Conservation (phyloP, 2,888 invertebrate species). For the Drepana falcataria region DNA sequence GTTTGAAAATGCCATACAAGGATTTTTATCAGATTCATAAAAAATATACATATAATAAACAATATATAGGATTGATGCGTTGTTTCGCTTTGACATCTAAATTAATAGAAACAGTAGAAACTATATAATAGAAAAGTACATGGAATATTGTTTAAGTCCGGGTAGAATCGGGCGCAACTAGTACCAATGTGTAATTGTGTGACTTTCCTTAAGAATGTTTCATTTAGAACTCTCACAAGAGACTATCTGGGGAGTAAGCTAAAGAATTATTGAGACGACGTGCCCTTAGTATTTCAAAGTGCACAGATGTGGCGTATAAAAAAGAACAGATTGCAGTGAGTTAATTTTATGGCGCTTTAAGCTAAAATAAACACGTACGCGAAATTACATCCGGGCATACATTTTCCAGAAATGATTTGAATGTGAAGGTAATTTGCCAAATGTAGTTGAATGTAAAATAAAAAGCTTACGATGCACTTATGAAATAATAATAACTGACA, state of each 20-base stretch:
- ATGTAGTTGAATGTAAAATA: constrained; percentile 44
- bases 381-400: constrained; percentile 53
- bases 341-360: constrained; percentile 57
- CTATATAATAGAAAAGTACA: no score
- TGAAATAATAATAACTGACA: not conserved
- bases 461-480: constrained; percentile 18
- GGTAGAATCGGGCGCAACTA: constrained; percentile 44
- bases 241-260: constrained; percentile 27
- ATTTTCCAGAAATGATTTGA: constrained; percentile 49
- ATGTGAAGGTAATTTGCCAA: constrained; percentile 53
- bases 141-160: no score
- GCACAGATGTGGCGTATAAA: constrained; percentile 43
- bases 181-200: constrained; percentile 34
- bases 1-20: constrained; percentile 65
- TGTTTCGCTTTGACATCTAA: no score
- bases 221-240: constrained; percentile 41
- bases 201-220: constrained; percentile 32
- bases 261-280: constrained; percentile 53
- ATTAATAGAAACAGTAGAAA: no score
- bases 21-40: constrained; percentile 68
- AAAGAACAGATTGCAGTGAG: constrained; percentile 45
- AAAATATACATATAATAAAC: no score
- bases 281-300: constrained; percentile 37
- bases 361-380: constrained; percentile 59
- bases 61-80: no score